phyloP scores from a whole-genome alignment of 2,797 vertebrate genomes.

The Dicrostonyx torquatus region DNA sequence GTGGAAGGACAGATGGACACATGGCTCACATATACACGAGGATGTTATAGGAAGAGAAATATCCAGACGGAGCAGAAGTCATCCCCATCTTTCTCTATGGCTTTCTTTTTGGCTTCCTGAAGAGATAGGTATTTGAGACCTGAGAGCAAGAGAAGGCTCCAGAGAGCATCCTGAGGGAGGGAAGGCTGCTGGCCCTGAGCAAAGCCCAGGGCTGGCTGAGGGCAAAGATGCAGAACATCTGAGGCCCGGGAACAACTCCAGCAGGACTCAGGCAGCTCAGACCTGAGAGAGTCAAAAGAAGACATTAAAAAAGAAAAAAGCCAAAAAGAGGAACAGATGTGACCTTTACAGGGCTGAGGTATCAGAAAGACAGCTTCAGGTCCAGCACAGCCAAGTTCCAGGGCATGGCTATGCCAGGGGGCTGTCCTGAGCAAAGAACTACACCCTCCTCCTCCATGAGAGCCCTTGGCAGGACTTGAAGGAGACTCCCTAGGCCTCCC shows the following conservation, averaged over 20 bases:
- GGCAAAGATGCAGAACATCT: not conserved
- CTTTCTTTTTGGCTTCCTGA: conserved; percentile 37
- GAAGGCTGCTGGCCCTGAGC: not conserved
- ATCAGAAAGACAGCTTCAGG: not conserved
- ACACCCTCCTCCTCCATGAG: accelerated
- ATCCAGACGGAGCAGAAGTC: not conserved
- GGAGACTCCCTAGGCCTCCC: not conserved
- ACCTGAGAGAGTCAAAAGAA: conserved; percentile 52
- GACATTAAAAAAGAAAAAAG: not conserved
- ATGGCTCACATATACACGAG: conserved; percentile 1
- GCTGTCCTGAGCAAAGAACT: not conserved
- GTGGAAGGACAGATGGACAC: not conserved
- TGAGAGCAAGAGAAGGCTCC: conserved; percentile 23
- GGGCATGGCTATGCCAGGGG: not conserved
- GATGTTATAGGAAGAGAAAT: conserved; percentile 26
- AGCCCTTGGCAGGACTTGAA: not conserved
- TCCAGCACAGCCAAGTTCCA: not conserved
- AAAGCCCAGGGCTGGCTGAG: not conserved
- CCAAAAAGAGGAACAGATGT: not conserved
- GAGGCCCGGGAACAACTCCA: not conserved
- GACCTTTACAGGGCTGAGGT: conserved; percentile 46
- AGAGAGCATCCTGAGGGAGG: not conserved
- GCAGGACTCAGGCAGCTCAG: not conserved
- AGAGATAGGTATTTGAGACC: conserved; percentile 1
- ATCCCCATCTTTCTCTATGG: not conserved